Base-by-base conservation (phyloP, 2,888 invertebrate genomes). In the Anthophora plumipes region DNA sequence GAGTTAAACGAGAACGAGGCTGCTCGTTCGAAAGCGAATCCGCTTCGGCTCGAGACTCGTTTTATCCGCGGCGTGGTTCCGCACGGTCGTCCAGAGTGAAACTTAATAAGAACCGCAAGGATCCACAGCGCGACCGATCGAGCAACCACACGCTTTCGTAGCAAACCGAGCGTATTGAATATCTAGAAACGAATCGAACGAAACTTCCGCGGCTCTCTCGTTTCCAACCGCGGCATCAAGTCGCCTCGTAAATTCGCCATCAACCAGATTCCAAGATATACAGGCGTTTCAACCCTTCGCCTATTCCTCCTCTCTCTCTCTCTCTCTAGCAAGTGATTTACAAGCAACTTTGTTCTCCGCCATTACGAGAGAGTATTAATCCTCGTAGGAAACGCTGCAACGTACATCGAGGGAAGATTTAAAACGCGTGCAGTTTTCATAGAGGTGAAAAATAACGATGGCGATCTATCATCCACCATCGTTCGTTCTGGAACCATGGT, bases 71-170 rank as follows among this genome's bases (percentile, higher is more conserved):
- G 17, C 12, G 41, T 64, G 60, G 41, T 57, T 52, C 31, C 54
- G 25, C 25, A 52, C 60, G 39, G 11, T 37, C 43, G 9, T 54
- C 25, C 43, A n/a, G 22, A 55, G 73, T 74, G 82, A 85, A 85
- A 84, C 77, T 74, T 70, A 78, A 83, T 82, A 80, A 74, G 83
- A 81, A 74, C 66, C 74, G 68, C 81, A 76, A 86, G 76, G 80
- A 82, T 82, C 71, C 68, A 54, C 63, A 57, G 78, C 71, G 31
- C 31, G 31, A n/a, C n/a, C n/a, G 31, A 31, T 4, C 1, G 2
- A 31, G 2, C 31, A 17, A 60, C 67, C 71, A 70, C 68, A 39
- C 73, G 63, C 81, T 72, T 79, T 76, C 83, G 69, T 77, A 46
- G 59, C 68, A 66, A 77, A 60, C 74, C 82, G 68, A 69, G 41